These are phyloP conservation scores for Conistra vaccinii DNA, from an alignment of 2,888 invertebrate species.

Conservation along the genomic window DNA sequence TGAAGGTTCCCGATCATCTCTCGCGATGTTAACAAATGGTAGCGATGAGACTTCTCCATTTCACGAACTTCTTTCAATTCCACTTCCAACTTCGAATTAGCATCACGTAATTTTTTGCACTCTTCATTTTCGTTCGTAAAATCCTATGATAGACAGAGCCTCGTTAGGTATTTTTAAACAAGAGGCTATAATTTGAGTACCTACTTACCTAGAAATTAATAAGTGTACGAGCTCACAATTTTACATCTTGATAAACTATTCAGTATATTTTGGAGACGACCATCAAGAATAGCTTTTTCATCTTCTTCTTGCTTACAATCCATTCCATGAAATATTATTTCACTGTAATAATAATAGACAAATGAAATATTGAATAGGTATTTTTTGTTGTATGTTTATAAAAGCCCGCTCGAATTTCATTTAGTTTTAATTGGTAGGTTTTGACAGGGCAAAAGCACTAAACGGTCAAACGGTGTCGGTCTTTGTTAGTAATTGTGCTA, in stretches of 20 bases:
- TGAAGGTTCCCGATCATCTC: slow-evolving; percentile 88
- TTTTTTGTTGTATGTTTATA: neutral
- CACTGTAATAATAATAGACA: neutral
- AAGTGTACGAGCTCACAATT: slow-evolving; percentile 74
- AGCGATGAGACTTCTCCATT: slow-evolving; percentile 85
- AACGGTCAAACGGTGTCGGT: neutral
- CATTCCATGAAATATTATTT: slow-evolving; percentile 38
- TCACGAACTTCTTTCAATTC: slow-evolving; percentile 83
- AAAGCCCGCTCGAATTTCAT: slow-evolving; percentile 13
- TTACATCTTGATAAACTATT: slow-evolving; percentile 81
- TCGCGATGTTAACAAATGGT: slow-evolving; percentile 82
- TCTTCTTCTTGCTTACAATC: slow-evolving; percentile 69
- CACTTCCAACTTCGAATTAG: slow-evolving; percentile 79
- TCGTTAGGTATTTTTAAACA: neutral
- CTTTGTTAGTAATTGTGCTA: neutral
- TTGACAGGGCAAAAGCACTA: neutral
- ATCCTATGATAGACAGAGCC: slow-evolving; percentile 70
- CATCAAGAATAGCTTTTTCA: slow-evolving; percentile 63
- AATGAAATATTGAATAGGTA: too few species aligned
- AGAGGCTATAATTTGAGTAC: too few species aligned
- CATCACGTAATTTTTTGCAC: slow-evolving; percentile 78
- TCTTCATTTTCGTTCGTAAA: slow-evolving; percentile 81
- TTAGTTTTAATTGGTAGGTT: neutral
- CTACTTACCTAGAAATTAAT: too few species aligned
- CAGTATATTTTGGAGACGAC: slow-evolving; percentile 79